Evolutionary conservation across 2,113 vertebrate species (phyloP).

Genomic region (Hyaena hyaena): DNA sequence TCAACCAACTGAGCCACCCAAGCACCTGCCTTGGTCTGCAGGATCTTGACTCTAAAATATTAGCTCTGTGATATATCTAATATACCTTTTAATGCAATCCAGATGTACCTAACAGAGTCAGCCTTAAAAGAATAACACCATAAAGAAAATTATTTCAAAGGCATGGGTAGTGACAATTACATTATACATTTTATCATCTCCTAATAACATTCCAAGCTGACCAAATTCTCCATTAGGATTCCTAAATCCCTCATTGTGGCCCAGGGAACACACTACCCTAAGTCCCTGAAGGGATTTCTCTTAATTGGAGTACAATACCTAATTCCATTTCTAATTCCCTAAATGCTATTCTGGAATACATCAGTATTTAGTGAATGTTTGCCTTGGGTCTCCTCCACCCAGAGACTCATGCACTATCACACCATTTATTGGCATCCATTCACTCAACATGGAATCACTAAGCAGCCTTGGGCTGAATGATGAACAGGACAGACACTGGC

Average conservation of each 20-base stretch:
- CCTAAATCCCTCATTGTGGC: not conserved
- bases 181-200: slow-evolving; percentile 33
- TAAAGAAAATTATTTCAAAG: slow-evolving; percentile 46
- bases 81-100: slow-evolving; percentile 27
- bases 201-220: slow-evolving; percentile 19
- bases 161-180: not conserved
- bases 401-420: not conserved
- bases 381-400: not conserved
- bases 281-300: not conserved
- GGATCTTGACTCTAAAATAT: slow-evolving; percentile 36
- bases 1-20: too few species aligned
- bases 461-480: not conserved
- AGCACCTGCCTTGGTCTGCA: not conserved
- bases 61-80: not conserved
- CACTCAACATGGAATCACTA: not conserved
- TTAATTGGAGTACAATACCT: not conserved
- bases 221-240: not conserved
- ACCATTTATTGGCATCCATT: not conserved
- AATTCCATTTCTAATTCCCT: not conserved
- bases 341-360: not conserved
- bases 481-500: not conserved
- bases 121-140: slow-evolving; percentile 28
- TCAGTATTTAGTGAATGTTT: slow-evolving; percentile 11
- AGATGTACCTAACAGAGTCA: not conserved
- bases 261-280: not conserved